Evolutionary conservation across 2,113 vertebrate genomes (phyloP).

Genomic region (Dunckerocampus dactyliophorus): DNA sequence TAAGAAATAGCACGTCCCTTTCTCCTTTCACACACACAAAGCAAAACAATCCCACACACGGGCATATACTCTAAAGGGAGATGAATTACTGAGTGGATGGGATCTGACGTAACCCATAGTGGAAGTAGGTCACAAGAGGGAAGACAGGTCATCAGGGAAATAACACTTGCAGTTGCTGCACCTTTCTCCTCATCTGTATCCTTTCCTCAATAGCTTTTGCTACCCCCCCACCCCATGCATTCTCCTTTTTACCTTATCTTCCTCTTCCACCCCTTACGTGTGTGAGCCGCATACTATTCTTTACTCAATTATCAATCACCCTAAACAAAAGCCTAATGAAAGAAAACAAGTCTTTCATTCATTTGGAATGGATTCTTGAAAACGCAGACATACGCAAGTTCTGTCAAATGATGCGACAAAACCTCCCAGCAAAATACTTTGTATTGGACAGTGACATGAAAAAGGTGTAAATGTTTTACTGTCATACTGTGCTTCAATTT

Average conservation of each 20-base stretch:
- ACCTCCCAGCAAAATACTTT: too few relatives aligned
- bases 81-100: conserved; percentile 61
- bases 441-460: too few relatives aligned
- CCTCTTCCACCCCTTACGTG: not conserved
- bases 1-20: conserved; percentile 9
- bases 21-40: conserved; percentile 16
- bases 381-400: too few relatives aligned
- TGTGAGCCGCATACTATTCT: not conserved
- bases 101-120: conserved; percentile 63
- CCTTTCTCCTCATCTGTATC: conserved; percentile 28
- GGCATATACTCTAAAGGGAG: conserved; percentile 41
- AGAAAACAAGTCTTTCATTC: too few relatives aligned
- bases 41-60: conserved; percentile 18
- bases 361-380: too few relatives aligned
- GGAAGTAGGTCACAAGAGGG: conserved; percentile 65
- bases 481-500: too few relatives aligned
- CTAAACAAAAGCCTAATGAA: not conserved
- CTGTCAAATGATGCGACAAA: too few relatives aligned
- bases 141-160: conserved; percentile 67
- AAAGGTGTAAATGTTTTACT: too few relatives aligned
- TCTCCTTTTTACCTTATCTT: conserved; percentile 8
- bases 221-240: too few relatives aligned
- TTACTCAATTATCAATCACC: not conserved
- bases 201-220: not conserved
- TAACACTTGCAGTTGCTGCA: conserved; percentile 50